Evolutionary conservation across 2,888 invertebrate species (phyloP), one percentile per base, ranked within the genome.

Genomic region (Ennomos fuscantarius): DNA sequence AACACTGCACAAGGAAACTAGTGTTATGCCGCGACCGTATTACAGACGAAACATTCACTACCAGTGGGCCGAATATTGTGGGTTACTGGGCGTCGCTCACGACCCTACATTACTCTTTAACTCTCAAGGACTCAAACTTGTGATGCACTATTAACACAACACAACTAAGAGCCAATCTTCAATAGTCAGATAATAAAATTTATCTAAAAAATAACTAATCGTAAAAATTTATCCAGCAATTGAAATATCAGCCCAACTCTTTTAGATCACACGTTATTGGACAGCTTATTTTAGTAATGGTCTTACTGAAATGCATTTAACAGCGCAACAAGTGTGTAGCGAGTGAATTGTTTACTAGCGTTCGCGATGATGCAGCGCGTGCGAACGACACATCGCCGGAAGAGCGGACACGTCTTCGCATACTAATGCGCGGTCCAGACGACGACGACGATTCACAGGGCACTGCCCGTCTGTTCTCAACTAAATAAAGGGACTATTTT

Each of bases 1-100:
- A 91, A 91, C 90, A 89, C 87, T 88, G 89, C 89, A 90, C 90
- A 90, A 89, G 91, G 91, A 89, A 92, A 90, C 90, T 91, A 89
- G 89, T 90, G 90, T 90, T 90, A 87, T 87, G 89, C 91, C 91
- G 90, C 91, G 90, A 84, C 89, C 89, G 90, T 89, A 86, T 84
- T 89, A 88, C 87, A 90, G 89, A 90, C 90, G 85, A 86, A 90
- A 91, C 89, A 90, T 90, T 90, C 90, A 86, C 87, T 88, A 89
- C 86, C 87, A 89, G 84, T 87, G 87, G 88, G 85, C 86, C 87
- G 90, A 84, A 80, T 81, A 87, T 88, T 89, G 89, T 91, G 87
- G 91, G 91, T 92, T 89, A 92, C 91, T 90, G 84, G 90, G 89
- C 83, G 83, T 68, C 74, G 1, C 9, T 8, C 32, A n/a, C 37